Base-by-base conservation (phyloP, 2,797 vertebrate genomes). In the Erpetoichthys calabaricus region DNA sequence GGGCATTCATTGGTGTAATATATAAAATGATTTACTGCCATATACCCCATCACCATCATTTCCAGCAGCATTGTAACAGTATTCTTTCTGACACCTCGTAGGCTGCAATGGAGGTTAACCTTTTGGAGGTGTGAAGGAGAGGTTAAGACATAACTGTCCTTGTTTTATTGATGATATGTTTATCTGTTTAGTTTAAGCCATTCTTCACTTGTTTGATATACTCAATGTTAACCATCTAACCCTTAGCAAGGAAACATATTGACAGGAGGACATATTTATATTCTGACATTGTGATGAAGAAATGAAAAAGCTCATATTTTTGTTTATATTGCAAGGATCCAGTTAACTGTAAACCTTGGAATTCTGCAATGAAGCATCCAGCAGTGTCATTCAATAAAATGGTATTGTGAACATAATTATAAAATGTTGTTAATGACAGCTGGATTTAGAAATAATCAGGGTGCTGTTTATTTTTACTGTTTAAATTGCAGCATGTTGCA, bases 221-320 rank as follows among this genome's bases (percentile, higher is more conserved):
- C 77, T 84, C 70, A 70, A 69, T 75, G 73, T 66, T 69, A 63
- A 77, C 72, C 75, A 69, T 73, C 53, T 60, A 68, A 72, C 72
- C 62, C 55, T 63, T 59, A 47, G 57, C 74, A 80, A 68, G 54
- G 65, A 68, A 73, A 72, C 69, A 77, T 75, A 73, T 74, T 79
- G 63, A 69, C 81, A 78, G 84, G 58, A 73, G 75, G 65, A 77
- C 73, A 70, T 70, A 77, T 77, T 75, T 70, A 74, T 85, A 86
- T 86, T 87, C 74, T 81, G 84, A 75, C 78, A 80, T 68, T 76
- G 74, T 72, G 62, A 66, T 68, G 78, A 73, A 73, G 76, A 78
- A 86, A 81, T 77, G 80, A 80, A 74, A 74, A 66, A 47, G 25
- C 25, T 25, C 2, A 25, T 25, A 25, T 25, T 25, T 25, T 25